Evolutionary conservation across 2,888 invertebrate genomes (phyloP), one percentile per base, ranked within the genome.

Genomic region (Busseola fusca): DNA sequence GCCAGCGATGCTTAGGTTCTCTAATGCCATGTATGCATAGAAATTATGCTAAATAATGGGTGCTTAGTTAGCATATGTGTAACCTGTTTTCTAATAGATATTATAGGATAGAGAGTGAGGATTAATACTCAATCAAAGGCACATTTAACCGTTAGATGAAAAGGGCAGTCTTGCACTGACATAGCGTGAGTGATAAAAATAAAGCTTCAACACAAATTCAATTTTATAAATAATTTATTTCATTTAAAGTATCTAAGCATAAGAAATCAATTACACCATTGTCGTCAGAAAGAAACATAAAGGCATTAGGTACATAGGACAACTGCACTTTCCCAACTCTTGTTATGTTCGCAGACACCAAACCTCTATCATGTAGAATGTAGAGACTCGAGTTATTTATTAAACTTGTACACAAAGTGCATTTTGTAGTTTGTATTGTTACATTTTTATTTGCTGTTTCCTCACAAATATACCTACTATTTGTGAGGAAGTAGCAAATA

Each of bases 161-260:
- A 34, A 64, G 18, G 34, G 34, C n/a, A n/a, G n/a, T n/a, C n/a
- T n/a, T n/a, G n/a, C n/a, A n/a, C n/a, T 48, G 25, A 52, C 10
- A 25, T 27, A n/a, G 48, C 67, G 37, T 74, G 69, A 52, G 30
- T 45, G 16, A 48, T 37, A 6, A 10, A 52, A 77, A 77, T 68
- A 74, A 62, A 75, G 21, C 6, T 60, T 60, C 40, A 76, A 60
- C 52, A 66, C 25, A 64, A 77, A 67, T 45, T n/a, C 14, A 66
- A 21, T 72, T 50, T 74, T 69, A 73, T 82, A 81, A 78, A 80
- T 74, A 76, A 58, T 76, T 64, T 81, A 56, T 71, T 83, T 77
- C 73, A 81, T 81, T 78, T 64, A 58, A 16, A 64, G 34, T 62
- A 62, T 27, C 30, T 40, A 68, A 60, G 63, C 69, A 58, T 48